Conservation (phyloP, 2,797 vertebrate species). For the Pelochelys cantorii region DNA sequence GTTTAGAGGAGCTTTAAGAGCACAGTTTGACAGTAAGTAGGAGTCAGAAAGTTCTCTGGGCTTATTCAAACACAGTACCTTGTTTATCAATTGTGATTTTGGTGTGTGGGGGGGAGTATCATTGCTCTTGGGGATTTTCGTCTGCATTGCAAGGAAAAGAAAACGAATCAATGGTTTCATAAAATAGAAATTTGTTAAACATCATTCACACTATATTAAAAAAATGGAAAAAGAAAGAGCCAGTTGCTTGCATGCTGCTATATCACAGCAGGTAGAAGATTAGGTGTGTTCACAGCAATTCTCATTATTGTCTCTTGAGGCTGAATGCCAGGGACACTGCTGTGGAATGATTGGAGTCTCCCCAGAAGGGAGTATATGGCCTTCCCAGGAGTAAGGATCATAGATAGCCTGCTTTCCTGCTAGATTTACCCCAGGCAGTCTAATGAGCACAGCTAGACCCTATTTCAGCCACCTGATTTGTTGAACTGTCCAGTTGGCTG, state of each 20-base stretch:
- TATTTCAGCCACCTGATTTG: no score
- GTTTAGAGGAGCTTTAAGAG: background rate
- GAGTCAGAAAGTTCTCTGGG: background rate
- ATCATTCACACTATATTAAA: background rate
- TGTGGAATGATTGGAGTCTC: constrained; percentile 34
- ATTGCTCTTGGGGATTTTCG: background rate
- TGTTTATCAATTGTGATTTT: no score
- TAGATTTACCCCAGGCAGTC: no score
- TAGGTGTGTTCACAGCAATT: constrained; percentile 43
- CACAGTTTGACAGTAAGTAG: background rate
- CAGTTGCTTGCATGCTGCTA: background rate
- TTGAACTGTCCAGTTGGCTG: no score
- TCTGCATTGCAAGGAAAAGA: background rate
- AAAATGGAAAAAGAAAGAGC: background rate
- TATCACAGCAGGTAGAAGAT: background rate
- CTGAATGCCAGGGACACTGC: constrained; percentile 2
- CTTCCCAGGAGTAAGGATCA: no score
- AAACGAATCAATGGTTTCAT: background rate
- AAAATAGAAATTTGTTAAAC: background rate
- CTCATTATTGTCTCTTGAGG: constrained; percentile 27
- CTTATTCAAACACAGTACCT: no score
- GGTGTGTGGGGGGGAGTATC: background rate
- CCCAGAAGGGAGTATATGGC: background rate
- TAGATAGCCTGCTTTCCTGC: no score
- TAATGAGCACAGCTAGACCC: no score